Percentiles rank a stretch among this genome's conserved stretches.
Conservation (phyloP, 1,140 invertebrate species). For the Musca domestica region DNA sequence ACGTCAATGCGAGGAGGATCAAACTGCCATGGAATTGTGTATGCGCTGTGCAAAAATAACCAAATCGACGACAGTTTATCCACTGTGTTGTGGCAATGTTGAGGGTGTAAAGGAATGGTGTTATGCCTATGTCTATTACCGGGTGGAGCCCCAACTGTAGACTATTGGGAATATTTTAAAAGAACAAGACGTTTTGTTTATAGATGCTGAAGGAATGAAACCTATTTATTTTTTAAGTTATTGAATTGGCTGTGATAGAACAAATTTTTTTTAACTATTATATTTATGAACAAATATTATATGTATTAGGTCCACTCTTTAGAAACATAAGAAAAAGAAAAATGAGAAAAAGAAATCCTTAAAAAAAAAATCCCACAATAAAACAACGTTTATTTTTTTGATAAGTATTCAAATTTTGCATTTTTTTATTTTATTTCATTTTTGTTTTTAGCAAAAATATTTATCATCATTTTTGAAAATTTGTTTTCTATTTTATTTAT, state of each 20-base stretch:
- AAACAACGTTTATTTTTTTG: too few species aligned
- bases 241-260: slow-evolving; percentile 47
- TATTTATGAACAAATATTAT: too few species aligned
- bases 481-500: slow-evolving; percentile 9
- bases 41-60: slow-evolving; percentile 57
- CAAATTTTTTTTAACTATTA: not conserved
- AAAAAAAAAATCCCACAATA: too few species aligned
- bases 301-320: not conserved
- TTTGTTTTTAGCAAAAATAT: too few species aligned
- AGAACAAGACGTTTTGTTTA: not conserved
- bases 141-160: too few species aligned
- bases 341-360: too few species aligned
- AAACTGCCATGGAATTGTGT: slow-evolving; percentile 50
- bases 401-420: too few species aligned
- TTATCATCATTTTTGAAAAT: not conserved
- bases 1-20: slow-evolving; percentile 42
- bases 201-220: slow-evolving; percentile 5
- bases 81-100: slow-evolving; percentile 55
- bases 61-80: slow-evolving; percentile 56
- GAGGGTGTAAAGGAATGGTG: slow-evolving; percentile 54
- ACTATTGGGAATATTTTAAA: too few species aligned
- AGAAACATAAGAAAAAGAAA: not conserved
- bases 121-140: slow-evolving; percentile 41
- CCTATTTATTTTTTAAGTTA: not conserved
- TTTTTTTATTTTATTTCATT: slow-evolving; percentile 1